phyloP scores from a whole-genome alignment of 1,140 invertebrate genomes.

The Macrotrachela quadricornifera region DNA sequence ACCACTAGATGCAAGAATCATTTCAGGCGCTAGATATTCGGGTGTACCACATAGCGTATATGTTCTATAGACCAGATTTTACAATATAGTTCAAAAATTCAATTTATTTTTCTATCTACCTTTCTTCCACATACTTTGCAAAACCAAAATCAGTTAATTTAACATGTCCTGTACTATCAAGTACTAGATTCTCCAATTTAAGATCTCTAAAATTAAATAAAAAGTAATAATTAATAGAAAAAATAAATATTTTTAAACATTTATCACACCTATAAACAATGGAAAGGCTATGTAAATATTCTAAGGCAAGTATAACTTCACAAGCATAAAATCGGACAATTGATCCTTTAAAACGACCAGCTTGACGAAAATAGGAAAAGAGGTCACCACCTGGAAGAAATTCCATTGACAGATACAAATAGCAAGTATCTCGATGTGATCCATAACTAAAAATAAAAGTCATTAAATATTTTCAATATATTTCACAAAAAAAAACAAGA shows the following conservation, averaged over 20 bases:
- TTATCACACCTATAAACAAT: not conserved
- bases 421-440: too few relatives aligned
- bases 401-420: conserved; percentile 33
- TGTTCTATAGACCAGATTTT: conserved; percentile 42
- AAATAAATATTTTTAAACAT: not conserved
- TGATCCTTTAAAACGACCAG: conserved; percentile 97
- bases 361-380: conserved; percentile 91
- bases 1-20: conserved; percentile 17
- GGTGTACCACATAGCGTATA: conserved; percentile 94
- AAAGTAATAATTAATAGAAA: not conserved
- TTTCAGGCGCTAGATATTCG: conserved; percentile 39
- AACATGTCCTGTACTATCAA: conserved; percentile 88
- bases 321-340: conserved; percentile 98
- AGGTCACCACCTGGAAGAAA: conserved; percentile 89
- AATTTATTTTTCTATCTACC: not conserved
- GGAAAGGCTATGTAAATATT: conserved; percentile 59
- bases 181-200: conserved; percentile 48
- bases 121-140: conserved; percentile 65
- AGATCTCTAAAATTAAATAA: not conserved
- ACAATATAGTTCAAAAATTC: too few relatives aligned
- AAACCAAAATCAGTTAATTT: conserved; percentile 92
- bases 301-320: conserved; percentile 82
- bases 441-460: too few relatives aligned
- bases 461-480: too few relatives aligned
- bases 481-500: too few relatives aligned